A percentile compares a stretch with the other conserved stretches of the same genome.
Evolutionary conservation across 2,797 vertebrate species (phyloP).

Genomic region (Urosaurus nigricauda): DNA sequence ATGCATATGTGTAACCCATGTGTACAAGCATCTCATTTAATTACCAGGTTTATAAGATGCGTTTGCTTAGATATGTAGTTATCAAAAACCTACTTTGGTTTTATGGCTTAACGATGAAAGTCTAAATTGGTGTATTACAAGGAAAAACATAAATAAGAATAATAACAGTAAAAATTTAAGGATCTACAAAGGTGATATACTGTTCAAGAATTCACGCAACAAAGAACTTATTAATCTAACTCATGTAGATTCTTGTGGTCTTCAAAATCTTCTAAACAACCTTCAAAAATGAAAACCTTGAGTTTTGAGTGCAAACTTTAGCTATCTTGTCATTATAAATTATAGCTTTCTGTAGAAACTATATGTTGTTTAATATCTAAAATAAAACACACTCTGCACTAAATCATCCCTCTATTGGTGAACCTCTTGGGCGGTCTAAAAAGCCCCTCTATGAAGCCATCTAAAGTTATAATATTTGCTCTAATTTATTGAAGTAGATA

Average conservation of each 20-base stretch:
- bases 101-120: background rate
- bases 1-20: background rate
- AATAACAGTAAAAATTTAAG: background rate
- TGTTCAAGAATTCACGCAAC: background rate
- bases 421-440: no score
- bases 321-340: background rate
- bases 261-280: background rate
- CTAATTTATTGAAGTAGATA: background rate
- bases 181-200: background rate
- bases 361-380: slow-evolving; percentile 20
- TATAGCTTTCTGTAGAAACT: background rate
- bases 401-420: slow-evolving; percentile 18
- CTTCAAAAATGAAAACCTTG: no score
- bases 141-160: slow-evolving; percentile 10
- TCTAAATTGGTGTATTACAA: slow-evolving; percentile 4
- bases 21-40: background rate
- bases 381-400: background rate
- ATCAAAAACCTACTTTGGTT: background rate
- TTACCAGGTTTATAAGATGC: background rate
- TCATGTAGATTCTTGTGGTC: no score
- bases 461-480: no score
- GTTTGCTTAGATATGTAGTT: background rate
- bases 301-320: background rate
- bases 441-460: no score
- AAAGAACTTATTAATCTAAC: background rate